phyloP scores from a whole-genome alignment of 2,888 invertebrate genomes.

The Melolontha melolontha region DNA sequence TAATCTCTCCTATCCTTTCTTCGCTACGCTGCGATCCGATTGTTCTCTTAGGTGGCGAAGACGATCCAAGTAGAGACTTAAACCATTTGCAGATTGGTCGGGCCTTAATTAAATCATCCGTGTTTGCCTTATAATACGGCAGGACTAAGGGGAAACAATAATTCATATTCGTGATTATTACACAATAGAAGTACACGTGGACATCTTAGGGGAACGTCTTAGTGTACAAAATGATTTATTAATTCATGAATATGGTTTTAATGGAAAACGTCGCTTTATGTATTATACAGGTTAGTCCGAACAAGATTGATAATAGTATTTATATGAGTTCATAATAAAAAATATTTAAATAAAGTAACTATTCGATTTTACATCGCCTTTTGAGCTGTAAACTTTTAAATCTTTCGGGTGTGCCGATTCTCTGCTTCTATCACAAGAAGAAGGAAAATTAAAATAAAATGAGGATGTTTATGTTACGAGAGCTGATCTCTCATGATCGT shows the following conservation, averaged over 20 bases:
- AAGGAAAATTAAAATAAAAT: too few relatives aligned
- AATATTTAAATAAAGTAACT: too few relatives aligned
- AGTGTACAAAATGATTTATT: constrained; percentile 14
- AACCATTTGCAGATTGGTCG: constrained; percentile 44
- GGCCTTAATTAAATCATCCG: constrained; percentile 44
- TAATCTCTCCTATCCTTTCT: constrained; percentile 9
- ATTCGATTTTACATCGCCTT: too few relatives aligned
- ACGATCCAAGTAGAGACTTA: constrained; percentile 25
- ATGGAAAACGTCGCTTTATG: neutral
- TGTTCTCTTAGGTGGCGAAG: constrained; percentile 2
- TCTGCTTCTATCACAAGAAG: too few relatives aligned
- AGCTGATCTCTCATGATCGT: too few relatives aligned
- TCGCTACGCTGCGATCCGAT: constrained; percentile 9
- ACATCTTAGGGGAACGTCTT: constrained; percentile 23
- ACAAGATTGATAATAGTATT: too few relatives aligned
- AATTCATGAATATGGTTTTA: neutral
- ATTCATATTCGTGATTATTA: constrained; percentile 42
- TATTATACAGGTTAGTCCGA: too few relatives aligned
- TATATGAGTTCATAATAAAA: too few relatives aligned
- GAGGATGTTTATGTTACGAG: too few relatives aligned
- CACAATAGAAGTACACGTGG: constrained; percentile 32
- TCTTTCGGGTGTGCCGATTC: too few relatives aligned
- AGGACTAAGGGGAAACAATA: constrained; percentile 39
- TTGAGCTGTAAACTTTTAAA: too few relatives aligned
- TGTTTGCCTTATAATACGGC: constrained; percentile 35